These are phyloP conservation scores for Diabrotica balteata DNA, from an alignment of 2,888 invertebrate genomes.

Conservation along the genomic window DNA sequence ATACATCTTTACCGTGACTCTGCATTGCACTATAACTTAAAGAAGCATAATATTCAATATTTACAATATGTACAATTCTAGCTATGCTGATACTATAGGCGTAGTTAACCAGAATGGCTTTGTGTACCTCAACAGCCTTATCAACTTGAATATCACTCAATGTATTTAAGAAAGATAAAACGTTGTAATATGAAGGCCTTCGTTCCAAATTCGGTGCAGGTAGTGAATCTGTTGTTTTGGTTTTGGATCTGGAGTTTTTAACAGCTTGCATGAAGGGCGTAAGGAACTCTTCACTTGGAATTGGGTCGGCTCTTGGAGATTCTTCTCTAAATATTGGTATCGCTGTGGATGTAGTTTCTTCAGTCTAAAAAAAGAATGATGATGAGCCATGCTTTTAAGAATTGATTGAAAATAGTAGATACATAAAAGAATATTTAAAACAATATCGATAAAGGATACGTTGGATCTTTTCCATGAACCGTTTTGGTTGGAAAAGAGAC, in stretches of 20 bases:
- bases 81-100: not conserved
- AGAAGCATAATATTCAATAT: not conserved
- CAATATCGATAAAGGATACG: no score
- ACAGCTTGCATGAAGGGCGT: slow-evolving; percentile 47
- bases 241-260: slow-evolving; percentile 1
- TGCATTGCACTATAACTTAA: not conserved
- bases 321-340: slow-evolving; percentile 32
- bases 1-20: not conserved
- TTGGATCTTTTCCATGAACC: no score
- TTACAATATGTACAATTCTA: not conserved
- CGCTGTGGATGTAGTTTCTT: not conserved
- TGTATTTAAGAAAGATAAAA: slow-evolving; percentile 46
- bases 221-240: slow-evolving; percentile 15
- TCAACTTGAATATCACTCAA: slow-evolving; percentile 39
- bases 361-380: slow-evolving; percentile 29
- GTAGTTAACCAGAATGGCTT: slow-evolving; percentile 29
- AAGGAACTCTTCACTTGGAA: slow-evolving; percentile 40
- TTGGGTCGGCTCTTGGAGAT: slow-evolving; percentile 16
- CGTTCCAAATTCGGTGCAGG: slow-evolving; percentile 14
- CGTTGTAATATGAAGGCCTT: slow-evolving; percentile 44
- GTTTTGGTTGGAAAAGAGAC: no score
- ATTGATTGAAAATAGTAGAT: no score
- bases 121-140: slow-evolving; percentile 35
- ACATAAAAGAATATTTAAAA: no score
- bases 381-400: no score